These are phyloP conservation scores for Strix uralensis DNA, from an alignment of 2,113 vertebrate genomes.

Conservation along the genomic window DNA sequence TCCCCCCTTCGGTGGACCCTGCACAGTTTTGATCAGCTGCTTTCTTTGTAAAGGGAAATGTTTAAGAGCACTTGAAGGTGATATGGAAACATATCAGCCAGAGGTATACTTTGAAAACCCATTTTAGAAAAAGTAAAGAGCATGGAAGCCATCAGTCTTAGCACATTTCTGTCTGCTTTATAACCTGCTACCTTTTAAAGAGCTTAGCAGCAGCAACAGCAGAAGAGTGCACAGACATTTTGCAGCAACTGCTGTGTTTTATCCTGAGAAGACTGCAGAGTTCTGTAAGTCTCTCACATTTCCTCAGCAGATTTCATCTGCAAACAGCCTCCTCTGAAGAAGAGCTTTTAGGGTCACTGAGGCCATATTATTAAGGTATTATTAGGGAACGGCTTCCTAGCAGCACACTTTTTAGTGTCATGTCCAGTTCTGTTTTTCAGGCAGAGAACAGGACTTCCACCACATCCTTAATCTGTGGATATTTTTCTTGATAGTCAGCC, in stretches of 20 bases:
- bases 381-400: not conserved
- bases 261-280: not conserved
- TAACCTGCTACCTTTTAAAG: not conserved
- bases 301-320: not conserved
- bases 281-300: not conserved
- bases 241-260: not conserved
- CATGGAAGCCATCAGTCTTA: not conserved
- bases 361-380: not conserved
- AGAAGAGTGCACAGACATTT: not conserved
- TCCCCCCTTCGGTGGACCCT: not conserved
- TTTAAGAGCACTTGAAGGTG: not conserved
- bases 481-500: not conserved
- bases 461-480: not conserved
- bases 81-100: not conserved
- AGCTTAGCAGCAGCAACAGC: not conserved
- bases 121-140: not conserved
- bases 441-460: not conserved
- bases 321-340: not conserved
- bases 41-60: not conserved
- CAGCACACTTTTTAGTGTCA: not conserved
- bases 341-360: not conserved
- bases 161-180: not conserved
- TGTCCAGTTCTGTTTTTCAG: not conserved
- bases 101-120: not conserved
- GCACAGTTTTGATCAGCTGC: not conserved